Base-by-base conservation (phyloP, 2,797 vertebrate genomes). In the Takifugu ocellatus region DNA sequence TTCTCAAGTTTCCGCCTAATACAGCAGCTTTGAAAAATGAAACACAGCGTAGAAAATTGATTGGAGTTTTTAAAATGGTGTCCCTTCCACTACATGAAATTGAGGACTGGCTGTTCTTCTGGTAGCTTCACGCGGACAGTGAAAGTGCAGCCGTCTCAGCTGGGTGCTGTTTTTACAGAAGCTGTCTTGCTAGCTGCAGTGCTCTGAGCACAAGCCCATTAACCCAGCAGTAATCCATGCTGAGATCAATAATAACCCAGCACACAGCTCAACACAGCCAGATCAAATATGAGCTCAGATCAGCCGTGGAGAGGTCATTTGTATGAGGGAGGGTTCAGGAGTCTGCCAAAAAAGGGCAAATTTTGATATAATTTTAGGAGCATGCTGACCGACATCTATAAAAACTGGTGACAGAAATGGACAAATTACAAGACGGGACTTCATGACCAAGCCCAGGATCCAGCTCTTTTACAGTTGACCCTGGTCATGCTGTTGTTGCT, bases 241-340 rank as follows among this genome's bases (percentile, higher is more conserved):
- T 74, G 11, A 25, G 70, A 82, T 85, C 74, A 68, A 84, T 81
- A 68, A 70, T 43, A 58, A 72, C 58, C 54, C 54, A 56, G 49
- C 52, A 66, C 52, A 66, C 63, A 57, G 6, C 33, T 60, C 24
- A 45, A 60, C 45, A 27, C 25, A 56, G 33, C 29, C 54, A n/a
- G 60, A 65, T 59, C 50, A 59, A 47, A 42, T 58, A 42, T 50
- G 42, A 59, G 68, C 69, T 64, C 63, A 68, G 70, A 59, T 55
- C 25, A 44, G 0, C 0, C 1, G 25, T 49, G 53, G 59, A 64
- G 26, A 55, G 64, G 10, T 33, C 15, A 1, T 25, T 15, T 52
- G 16, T 55, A 45, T 15, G 16, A 12, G n/a, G 25, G 6, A 14
- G 3, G 29, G 52, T n/a, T 27, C 11, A 12, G 3, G 3, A 17